These are phyloP conservation scores for Hedya salicella DNA, from an alignment of 2,888 invertebrate species.

Conservation along the genomic window DNA sequence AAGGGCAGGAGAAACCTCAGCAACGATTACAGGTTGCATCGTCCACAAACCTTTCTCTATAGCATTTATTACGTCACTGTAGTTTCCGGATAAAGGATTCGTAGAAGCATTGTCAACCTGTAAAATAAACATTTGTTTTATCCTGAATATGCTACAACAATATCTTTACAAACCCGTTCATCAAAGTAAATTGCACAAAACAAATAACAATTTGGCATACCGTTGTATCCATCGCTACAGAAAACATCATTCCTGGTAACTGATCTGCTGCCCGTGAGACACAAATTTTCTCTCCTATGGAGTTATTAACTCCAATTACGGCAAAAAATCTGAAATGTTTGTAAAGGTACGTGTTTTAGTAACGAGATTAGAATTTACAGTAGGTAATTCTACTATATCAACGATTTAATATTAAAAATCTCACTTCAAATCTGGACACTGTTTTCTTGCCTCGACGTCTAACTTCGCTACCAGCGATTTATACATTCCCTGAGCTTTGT, in stretches of 20 bases:
- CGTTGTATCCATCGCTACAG: background rate
- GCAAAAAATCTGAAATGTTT: conserved; percentile 27
- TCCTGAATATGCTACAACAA: no score
- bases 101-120: background rate
- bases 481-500: conserved; percentile 12
- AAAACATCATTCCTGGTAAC: conserved; percentile 29
- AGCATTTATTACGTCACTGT: conserved; percentile 12
- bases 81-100: background rate
- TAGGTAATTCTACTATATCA: background rate
- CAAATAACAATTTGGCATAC: background rate
- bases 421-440: conserved; percentile 49
- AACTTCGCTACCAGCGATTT: conserved; percentile 44
- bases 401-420: background rate
- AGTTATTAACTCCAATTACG: conserved; percentile 19
- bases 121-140: no score
- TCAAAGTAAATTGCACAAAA: no score
- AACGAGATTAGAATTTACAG: no score
- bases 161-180: no score
- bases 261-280: conserved; percentile 19
- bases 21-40: conserved; percentile 20
- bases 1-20: background rate
- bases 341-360: no score
- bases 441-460: conserved; percentile 46
- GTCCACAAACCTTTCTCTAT: conserved; percentile 19
- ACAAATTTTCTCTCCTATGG: conserved; percentile 22